These are phyloP conservation scores for Lampropteryx suffumata DNA, from an alignment of 2,888 invertebrate genomes.

Conservation along the genomic window DNA sequence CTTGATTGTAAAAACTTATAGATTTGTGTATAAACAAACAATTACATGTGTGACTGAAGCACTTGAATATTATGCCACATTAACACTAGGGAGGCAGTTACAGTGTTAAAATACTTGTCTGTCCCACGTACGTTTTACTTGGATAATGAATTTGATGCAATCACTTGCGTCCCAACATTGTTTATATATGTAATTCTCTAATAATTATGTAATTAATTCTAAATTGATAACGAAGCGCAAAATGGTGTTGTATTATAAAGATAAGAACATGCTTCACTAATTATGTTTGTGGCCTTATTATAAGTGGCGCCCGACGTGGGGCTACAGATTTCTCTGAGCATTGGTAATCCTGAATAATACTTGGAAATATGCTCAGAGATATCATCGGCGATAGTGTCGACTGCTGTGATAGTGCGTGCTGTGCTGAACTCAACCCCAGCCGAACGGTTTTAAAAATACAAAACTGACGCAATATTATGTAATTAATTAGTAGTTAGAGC, in stretches of 20 bases:
- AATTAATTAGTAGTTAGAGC: slow-evolving; percentile 57
- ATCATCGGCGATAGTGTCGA: slow-evolving; percentile 57
- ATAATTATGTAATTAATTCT: slow-evolving; percentile 36
- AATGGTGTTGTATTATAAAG: slow-evolving; percentile 56
- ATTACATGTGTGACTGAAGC: too few species aligned
- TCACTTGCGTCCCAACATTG: slow-evolving; percentile 65
- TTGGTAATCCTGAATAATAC: slow-evolving; percentile 15
- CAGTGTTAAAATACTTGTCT: slow-evolving; percentile 12
- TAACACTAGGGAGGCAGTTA: slow-evolving; percentile 2
- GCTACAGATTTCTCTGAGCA: slow-evolving; percentile 54
- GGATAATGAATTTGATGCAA: slow-evolving; percentile 43
- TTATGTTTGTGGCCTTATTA: slow-evolving; percentile 80
- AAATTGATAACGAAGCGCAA: slow-evolving; percentile 57
- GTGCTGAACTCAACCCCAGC: slow-evolving; percentile 65
- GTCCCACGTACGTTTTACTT: slow-evolving; percentile 20
- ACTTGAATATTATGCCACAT: not conserved
- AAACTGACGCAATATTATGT: slow-evolving; percentile 33
- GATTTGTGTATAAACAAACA: too few species aligned
- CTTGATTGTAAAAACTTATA: slow-evolving; percentile 14
- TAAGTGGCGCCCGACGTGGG: slow-evolving; percentile 68
- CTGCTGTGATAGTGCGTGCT: slow-evolving; percentile 80
- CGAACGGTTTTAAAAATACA: slow-evolving; percentile 54
- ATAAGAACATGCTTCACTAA: slow-evolving; percentile 65
- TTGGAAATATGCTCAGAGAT: slow-evolving; percentile 41
- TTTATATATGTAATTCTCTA: slow-evolving; percentile 29